Evolutionary conservation across 2,113 vertebrate species (phyloP).

Genomic region (Orthochromis malagaraziensis): DNA sequence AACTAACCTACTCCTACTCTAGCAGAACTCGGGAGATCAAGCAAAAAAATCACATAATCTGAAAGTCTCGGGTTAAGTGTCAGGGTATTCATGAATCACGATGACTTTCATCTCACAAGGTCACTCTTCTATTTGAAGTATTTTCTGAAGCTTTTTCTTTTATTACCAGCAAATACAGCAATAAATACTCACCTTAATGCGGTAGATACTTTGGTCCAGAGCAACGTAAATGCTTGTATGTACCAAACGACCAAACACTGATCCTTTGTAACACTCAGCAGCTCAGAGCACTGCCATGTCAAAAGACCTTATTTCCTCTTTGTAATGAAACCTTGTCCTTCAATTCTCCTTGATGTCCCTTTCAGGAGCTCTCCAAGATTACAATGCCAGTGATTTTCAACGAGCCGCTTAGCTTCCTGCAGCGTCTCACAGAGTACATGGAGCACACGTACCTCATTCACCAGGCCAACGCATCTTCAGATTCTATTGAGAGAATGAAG

Average conservation of each 20-base stretch:
- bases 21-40: background rate
- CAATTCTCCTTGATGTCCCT: background rate
- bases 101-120: background rate
- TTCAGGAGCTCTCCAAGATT: constrained; percentile 94
- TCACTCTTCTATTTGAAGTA: background rate
- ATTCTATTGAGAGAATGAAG: constrained; percentile 91
- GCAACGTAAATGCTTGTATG: background rate
- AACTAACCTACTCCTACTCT: background rate
- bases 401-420: constrained; percentile 93
- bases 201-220: background rate
- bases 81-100: background rate
- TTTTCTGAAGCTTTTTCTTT: background rate
- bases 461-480: constrained; percentile 77
- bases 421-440: constrained; percentile 96
- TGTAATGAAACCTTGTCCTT: background rate
- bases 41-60: background rate
- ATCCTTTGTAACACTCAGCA: background rate
- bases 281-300: background rate
- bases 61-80: background rate
- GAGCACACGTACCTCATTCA: constrained; percentile 96
- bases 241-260: background rate
- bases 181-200: background rate
- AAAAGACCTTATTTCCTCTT: background rate
- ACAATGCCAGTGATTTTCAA: constrained; percentile 99
- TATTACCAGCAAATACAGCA: background rate